These are phyloP conservation scores for Brachypterus glaber DNA, from an alignment of 2,888 invertebrate genomes.

Conservation along the genomic window DNA sequence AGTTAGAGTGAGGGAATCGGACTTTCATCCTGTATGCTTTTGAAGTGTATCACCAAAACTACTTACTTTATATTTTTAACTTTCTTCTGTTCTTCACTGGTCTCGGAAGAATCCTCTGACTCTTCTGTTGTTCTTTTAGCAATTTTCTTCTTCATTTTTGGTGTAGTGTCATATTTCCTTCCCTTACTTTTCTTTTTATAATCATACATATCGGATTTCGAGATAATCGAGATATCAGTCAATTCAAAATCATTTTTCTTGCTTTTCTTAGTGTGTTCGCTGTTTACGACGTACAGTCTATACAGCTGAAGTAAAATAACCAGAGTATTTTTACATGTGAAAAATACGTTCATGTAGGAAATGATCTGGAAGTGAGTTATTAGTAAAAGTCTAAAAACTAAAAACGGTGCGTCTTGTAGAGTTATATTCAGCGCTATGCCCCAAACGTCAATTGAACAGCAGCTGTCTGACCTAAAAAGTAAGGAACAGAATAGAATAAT, in stretches of 20 bases:
- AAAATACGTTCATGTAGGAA: constrained; percentile 93
- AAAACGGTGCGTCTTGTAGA: constrained; percentile 78
- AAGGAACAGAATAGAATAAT: constrained; percentile 16
- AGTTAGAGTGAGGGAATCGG: no score
- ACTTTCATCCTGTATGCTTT: no score
- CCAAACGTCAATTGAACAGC: constrained; percentile 82
- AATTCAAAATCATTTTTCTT: constrained; percentile 34
- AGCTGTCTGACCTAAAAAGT: constrained; percentile 54
- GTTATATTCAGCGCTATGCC: constrained; percentile 82
- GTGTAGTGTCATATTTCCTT: constrained; percentile 28
- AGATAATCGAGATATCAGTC: constrained; percentile 48
- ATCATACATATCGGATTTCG: constrained; percentile 35
- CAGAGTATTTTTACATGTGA: constrained; percentile 83
- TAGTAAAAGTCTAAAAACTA: constrained; percentile 75
- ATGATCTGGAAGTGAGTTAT: constrained; percentile 82
- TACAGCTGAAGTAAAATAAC: constrained; percentile 60
- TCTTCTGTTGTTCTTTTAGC: constrained; percentile 4
- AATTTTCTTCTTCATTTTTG: constrained; percentile 29
- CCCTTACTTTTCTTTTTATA: constrained; percentile 22
- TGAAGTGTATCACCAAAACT: neutral
- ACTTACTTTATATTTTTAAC: neutral
- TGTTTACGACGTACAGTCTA: constrained; percentile 69
- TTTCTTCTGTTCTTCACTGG: neutral
- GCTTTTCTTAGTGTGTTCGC: constrained; percentile 50
- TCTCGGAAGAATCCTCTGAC: neutral